phyloP scores from a whole-genome alignment of 2,888 invertebrate species.

The Campopleginae sp. region DNA sequence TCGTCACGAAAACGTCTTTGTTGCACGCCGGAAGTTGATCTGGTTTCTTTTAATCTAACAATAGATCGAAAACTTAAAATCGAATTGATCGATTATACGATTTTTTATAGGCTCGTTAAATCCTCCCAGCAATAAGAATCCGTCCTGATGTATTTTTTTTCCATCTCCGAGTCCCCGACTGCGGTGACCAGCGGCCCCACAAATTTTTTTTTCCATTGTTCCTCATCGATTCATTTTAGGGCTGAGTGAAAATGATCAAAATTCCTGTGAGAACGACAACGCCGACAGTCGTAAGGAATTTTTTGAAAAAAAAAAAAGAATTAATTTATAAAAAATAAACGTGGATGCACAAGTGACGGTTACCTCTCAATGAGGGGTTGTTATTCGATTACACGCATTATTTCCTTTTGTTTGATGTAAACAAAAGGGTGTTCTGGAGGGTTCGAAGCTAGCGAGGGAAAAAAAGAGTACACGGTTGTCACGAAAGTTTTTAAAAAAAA shows the following conservation, averaged over 20 bases:
- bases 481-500: not conserved
- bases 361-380: not conserved
- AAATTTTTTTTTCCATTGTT: too few species aligned
- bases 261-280: too few species aligned
- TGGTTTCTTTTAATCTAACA: not conserved
- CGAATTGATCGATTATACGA: not conserved
- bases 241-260: too few species aligned
- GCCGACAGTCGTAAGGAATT: too few species aligned
- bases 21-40: not conserved
- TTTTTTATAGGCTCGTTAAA: too few species aligned
- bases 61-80: not conserved
- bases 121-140: too few species aligned
- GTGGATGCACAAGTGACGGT: not conserved
- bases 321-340: not conserved
- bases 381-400: not conserved
- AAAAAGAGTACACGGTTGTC: not conserved
- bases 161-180: too few species aligned
- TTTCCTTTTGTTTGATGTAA: not conserved
- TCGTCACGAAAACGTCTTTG: not conserved
- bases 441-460: not conserved
- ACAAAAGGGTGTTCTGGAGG: not conserved
- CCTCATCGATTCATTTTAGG: too few species aligned
- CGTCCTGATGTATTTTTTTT: too few species aligned
- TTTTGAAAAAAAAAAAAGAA: not conserved
- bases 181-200: too few species aligned